These are phyloP conservation scores for Clarias fuscus DNA, from an alignment of 2,797 vertebrate species.

Conservation along the genomic window DNA sequence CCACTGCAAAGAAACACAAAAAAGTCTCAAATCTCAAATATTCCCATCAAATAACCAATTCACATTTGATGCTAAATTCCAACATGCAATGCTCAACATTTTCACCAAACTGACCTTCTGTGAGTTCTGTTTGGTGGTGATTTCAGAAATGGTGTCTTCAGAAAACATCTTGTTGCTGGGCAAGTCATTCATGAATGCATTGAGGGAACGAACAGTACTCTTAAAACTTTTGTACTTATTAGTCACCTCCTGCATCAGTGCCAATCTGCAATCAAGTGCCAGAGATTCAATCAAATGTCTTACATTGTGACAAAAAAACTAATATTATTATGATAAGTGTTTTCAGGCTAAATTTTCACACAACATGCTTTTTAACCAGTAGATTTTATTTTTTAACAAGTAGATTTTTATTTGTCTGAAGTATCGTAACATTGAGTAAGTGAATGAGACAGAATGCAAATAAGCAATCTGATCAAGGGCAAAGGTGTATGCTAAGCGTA, in stretches of 20 bases:
- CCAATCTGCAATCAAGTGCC: conserved; percentile 68
- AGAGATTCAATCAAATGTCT: neutral
- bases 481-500: neutral
- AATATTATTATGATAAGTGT: neutral
- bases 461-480: neutral
- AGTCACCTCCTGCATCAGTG: conserved; percentile 74
- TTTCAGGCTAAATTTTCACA: neutral
- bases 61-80: neutral
- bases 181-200: conserved; percentile 86
- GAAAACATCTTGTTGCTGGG: conserved; percentile 77
- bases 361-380: neutral
- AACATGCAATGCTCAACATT: neutral
- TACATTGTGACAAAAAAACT: neutral
- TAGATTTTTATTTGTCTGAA: neutral
- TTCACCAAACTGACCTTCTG: conserved; percentile 78
- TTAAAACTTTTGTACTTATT: conserved; percentile 85
- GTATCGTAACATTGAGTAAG: neutral
- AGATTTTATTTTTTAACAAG: neutral
- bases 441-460: neutral
- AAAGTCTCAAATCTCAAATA: neutral
- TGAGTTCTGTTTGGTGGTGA: conserved; percentile 80
- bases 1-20: conserved; percentile 65
- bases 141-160: conserved; percentile 75
- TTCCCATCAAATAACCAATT: neutral
- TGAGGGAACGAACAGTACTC: conserved; percentile 80